Conservation (phyloP, 23 tunicate genomes). For the Halocynthia roretzi region DNA sequence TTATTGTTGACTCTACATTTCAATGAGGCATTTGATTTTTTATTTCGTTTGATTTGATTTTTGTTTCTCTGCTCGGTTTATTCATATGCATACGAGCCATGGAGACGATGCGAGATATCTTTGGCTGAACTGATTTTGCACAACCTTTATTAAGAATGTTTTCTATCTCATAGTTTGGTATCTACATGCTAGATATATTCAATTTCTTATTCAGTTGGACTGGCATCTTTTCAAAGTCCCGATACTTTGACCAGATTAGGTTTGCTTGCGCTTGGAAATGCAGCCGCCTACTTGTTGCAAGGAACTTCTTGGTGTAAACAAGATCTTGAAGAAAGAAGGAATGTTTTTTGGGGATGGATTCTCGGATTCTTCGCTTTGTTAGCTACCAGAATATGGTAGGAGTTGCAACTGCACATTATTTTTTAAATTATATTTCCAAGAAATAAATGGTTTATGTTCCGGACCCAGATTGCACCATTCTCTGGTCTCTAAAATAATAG, state of each 20-base stretch:
- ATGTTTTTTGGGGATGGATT: slow-evolving; percentile 46
- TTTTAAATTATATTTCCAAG: not conserved
- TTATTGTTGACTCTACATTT: too few relatives aligned
- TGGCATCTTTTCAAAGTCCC: slow-evolving; percentile 44
- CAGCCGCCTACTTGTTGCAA: slow-evolving; percentile 37
- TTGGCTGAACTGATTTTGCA: too few relatives aligned
- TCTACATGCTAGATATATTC: not conserved
- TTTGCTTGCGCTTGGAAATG: slow-evolving; percentile 47
- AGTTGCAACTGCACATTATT: not conserved
- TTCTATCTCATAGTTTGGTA: too few relatives aligned
- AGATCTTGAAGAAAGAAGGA: slow-evolving; percentile 5
- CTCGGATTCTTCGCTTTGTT: slow-evolving; percentile 36
- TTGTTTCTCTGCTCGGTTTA: too few relatives aligned
- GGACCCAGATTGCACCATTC: too few relatives aligned
- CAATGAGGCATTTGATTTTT: too few relatives aligned
- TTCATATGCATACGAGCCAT: too few relatives aligned
- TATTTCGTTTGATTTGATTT: too few relatives aligned
- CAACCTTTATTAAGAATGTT: too few relatives aligned
- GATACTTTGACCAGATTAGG: slow-evolving; percentile 39
- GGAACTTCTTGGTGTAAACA: slow-evolving; percentile 27
- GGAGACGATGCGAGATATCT: too few relatives aligned
- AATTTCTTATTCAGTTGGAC: slow-evolving; percentile 34
- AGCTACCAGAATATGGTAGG: slow-evolving; percentile 52
- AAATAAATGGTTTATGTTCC: too few relatives aligned
- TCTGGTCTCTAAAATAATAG: too few relatives aligned